Conservation (phyloP, 2,797 vertebrate genomes). For the Natrix natrix region DNA sequence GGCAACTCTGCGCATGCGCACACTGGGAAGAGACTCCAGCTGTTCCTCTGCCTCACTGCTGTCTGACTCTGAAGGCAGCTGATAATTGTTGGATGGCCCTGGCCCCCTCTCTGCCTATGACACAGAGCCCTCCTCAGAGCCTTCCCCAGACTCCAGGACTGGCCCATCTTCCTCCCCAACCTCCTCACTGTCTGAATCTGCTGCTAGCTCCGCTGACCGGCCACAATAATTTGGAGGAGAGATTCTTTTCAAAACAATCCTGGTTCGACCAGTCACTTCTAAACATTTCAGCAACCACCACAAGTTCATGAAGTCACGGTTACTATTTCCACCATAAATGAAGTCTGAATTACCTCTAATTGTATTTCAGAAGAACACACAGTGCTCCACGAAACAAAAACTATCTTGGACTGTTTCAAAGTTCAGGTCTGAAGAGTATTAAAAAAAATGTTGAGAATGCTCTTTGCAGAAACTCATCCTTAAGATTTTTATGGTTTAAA, state of each 20-base stretch:
- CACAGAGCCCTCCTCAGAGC: too few species aligned
- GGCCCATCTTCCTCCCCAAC: too few species aligned
- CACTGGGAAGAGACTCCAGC: too few species aligned
- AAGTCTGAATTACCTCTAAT: slow-evolving; percentile 7
- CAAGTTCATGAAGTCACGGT: not conserved
- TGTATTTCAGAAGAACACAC: slow-evolving; percentile 7
- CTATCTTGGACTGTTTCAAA: not conserved
- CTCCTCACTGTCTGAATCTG: too few species aligned
- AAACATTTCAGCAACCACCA: not conserved
- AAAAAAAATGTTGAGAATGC: not conserved
- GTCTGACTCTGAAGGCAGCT: too few species aligned
- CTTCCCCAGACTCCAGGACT: too few species aligned
- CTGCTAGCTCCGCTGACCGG: too few species aligned
- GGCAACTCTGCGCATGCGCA: too few species aligned
- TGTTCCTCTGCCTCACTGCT: too few species aligned
- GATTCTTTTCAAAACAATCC: not conserved
- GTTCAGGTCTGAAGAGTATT: not conserved
- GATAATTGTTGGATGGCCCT: too few species aligned
- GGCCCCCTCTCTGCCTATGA: too few species aligned
- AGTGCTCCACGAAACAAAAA: not conserved
- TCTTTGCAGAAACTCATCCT: not conserved
- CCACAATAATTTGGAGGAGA: not conserved
- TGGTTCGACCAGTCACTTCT: not conserved
- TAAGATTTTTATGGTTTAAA: slow-evolving; percentile 8
- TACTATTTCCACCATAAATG: not conserved